These are phyloP conservation scores for Campylomormyrus tamandua DNA, from an alignment of 2,113 vertebrate genomes.

Conservation along the genomic window DNA sequence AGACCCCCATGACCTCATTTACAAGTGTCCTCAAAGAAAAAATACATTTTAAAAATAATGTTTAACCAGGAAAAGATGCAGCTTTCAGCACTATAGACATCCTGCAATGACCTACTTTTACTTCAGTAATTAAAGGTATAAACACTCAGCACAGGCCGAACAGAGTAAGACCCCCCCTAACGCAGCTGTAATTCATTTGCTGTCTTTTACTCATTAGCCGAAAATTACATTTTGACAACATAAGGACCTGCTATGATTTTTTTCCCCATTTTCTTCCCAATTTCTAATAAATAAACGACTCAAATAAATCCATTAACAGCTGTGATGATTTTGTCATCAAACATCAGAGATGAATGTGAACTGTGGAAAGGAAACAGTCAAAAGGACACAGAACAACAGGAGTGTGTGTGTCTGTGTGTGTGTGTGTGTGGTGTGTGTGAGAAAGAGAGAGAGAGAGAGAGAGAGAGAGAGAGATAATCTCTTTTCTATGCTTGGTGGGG, in stretches of 20 bases:
- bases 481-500: background rate
- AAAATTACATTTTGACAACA: conserved; percentile 1
- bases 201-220: background rate
- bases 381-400: background rate
- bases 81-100: background rate
- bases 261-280: background rate
- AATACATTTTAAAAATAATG: background rate
- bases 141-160: background rate
- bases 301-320: background rate
- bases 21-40: background rate
- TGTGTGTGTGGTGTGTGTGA: no score
- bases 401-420: background rate
- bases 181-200: background rate
- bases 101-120: background rate
- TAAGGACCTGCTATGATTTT: background rate
- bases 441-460: background rate
- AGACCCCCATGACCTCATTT: background rate
- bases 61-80: background rate
- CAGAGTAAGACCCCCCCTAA: background rate
- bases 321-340: background rate
- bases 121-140: background rate
- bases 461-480: background rate
- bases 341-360: background rate
- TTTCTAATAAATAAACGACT: background rate
- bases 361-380: background rate